Percentiles rank a stretch among this genome's conserved stretches.
These are phyloP conservation scores for Scylla paramamosain DNA, from an alignment of 1,140 invertebrate genomes.

Conservation along the genomic window DNA sequence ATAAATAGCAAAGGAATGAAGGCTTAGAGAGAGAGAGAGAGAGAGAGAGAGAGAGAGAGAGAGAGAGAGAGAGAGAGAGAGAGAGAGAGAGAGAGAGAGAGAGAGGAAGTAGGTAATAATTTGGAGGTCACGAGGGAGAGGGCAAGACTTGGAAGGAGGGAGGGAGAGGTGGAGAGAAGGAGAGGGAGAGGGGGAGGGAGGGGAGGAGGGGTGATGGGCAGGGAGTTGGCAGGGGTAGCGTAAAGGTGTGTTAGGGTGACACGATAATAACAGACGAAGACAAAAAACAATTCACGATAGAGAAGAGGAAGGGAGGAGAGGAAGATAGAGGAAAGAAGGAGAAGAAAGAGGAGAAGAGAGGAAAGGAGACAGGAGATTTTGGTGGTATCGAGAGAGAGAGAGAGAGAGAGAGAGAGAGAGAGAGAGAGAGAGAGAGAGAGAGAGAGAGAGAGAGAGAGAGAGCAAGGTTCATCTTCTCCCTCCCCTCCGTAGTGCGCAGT, in stretches of 20 bases:
- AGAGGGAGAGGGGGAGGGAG: background rate
- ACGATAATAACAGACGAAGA: background rate
- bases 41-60: background rate
- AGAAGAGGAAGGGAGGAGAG: background rate
- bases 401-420: constrained; percentile 16
- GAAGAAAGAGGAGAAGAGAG: background rate
- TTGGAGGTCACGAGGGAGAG: background rate
- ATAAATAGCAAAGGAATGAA: background rate
- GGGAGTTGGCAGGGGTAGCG: constrained; percentile 12
- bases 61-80: constrained; percentile 23
- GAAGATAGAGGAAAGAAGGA: background rate
- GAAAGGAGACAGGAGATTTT: background rate
- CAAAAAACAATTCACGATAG: constrained; percentile 4
- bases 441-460: background rate
- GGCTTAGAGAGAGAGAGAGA: background rate
- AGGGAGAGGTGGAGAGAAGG: background rate
- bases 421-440: constrained; percentile 6
- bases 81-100: constrained; percentile 19
- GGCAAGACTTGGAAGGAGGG: background rate
- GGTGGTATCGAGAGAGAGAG: background rate
- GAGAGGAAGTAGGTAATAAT: background rate
- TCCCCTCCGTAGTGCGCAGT: constrained; percentile 54
- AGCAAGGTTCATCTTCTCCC: background rate
- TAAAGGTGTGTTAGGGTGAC: constrained; percentile 22
- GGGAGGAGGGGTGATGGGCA: background rate